Evolutionary conservation across 2,888 invertebrate species (phyloP).

Genomic region (Lasius platythorax): DNA sequence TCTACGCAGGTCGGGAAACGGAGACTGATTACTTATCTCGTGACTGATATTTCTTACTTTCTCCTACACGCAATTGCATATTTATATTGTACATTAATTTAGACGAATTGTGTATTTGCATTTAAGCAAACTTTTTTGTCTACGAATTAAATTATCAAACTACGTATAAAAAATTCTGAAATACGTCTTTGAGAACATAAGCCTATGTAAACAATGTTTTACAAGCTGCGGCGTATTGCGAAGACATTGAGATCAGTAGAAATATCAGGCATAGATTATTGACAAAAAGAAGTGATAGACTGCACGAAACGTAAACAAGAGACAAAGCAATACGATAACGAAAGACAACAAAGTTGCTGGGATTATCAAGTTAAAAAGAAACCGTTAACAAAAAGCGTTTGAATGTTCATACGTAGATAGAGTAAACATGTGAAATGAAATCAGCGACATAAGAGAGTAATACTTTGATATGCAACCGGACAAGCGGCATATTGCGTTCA

Average conservation of each 20-base stretch:
- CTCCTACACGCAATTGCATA: neutral
- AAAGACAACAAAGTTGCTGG: neutral
- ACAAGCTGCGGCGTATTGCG: constrained; percentile 90
- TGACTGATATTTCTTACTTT: neutral
- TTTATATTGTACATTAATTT: neutral
- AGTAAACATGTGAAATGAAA: neutral
- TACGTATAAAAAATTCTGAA: neutral
- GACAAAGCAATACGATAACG: neutral
- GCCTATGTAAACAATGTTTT: neutral
- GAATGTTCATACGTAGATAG: neutral
- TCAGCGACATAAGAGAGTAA: constrained; percentile 16
- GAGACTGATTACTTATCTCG: neutral
- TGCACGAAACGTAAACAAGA: neutral
- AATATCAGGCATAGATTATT: constrained; percentile 90
- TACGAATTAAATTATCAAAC: neutral
- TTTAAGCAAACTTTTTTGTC: neutral
- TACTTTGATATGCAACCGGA: constrained; percentile 19
- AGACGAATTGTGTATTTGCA: neutral
- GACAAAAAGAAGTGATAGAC: neutral
- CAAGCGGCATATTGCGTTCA: neutral
- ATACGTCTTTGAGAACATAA: neutral
- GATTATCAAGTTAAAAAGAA: constrained; percentile 14
- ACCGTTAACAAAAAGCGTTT: neutral
- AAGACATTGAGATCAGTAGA: constrained; percentile 90
- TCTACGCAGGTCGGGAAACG: neutral